Evolutionary conservation across 2,888 invertebrate genomes (phyloP).

Genomic region (Tuberolachnus salignus): DNA sequence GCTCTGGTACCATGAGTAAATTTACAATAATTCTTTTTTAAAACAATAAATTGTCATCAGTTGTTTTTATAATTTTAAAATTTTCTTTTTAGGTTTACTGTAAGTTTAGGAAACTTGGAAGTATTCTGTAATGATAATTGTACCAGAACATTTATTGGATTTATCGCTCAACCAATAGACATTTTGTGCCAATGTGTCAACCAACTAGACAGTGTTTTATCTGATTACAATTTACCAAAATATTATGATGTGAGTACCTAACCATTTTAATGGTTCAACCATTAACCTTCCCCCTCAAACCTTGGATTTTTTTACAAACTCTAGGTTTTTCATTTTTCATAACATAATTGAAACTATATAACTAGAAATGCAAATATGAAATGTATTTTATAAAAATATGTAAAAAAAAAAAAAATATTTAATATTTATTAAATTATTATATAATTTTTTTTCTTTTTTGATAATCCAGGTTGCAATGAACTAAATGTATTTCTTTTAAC

Average conservation of each 20-base stretch:
- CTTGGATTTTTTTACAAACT: too few species aligned
- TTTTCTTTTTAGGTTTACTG: constrained; percentile 66
- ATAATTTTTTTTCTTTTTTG: too few species aligned
- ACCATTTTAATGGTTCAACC: background rate
- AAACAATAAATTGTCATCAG: background rate
- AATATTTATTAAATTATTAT: too few species aligned
- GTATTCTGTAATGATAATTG: constrained; percentile 84
- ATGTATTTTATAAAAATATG: too few species aligned
- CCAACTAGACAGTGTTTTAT: constrained; percentile 71
- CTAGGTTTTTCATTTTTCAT: too few species aligned
- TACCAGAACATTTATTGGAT: constrained; percentile 81
- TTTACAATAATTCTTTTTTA: background rate
- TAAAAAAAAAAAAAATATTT: too few species aligned
- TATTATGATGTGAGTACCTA: constrained; percentile 74
- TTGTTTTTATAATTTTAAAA: background rate
- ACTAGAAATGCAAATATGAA: too few species aligned
- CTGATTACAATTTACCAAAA: constrained; percentile 75
- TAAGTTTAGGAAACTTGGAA: constrained; percentile 70
- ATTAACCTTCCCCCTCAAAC: too few species aligned
- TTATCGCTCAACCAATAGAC: constrained; percentile 70
- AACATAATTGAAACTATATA: background rate
- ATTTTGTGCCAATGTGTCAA: constrained; percentile 68
- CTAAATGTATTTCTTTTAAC: too few species aligned
- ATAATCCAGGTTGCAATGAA: too few species aligned
- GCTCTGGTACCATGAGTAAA: background rate